A percentile compares a stretch with the other conserved stretches of the same genome.
Conservation (phyloP, 1,140 invertebrate genomes). For the Phortica variegata region DNA sequence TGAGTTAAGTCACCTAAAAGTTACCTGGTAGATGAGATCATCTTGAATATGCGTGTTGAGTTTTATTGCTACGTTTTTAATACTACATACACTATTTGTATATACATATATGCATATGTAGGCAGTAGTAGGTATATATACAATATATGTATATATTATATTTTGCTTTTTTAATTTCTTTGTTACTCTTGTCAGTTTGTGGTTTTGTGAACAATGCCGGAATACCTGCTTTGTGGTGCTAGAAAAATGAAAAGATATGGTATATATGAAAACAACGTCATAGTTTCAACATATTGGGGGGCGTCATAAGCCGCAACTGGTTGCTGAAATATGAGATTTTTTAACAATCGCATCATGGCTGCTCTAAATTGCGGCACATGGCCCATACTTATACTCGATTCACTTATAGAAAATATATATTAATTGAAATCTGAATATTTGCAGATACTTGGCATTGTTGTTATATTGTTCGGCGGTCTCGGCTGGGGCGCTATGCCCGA, state of each 20-base stretch:
- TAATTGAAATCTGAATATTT: slow-evolving; percentile 1
- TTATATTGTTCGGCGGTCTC: slow-evolving; percentile 37
- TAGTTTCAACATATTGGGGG: neutral
- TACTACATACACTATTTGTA: neutral
- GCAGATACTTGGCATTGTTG: slow-evolving; percentile 42
- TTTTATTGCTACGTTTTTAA: no score
- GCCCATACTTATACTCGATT: slow-evolving; percentile 3
- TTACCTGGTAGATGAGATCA: slow-evolving; percentile 38
- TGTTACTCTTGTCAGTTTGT: slow-evolving; percentile 6
- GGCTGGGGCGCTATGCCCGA: slow-evolving; percentile 59
- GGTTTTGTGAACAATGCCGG: slow-evolving; percentile 28
- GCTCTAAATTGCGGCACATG: neutral
- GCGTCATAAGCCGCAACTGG: no score
- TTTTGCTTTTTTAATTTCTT: neutral
- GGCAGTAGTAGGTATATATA: slow-evolving; percentile 11
- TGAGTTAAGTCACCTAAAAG: neutral
- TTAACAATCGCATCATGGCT: no score
- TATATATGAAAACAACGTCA: slow-evolving; percentile 17
- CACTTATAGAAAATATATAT: neutral
- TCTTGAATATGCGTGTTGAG: slow-evolving; percentile 10
- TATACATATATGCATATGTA: slow-evolving; percentile 28
- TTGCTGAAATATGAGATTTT: no score
- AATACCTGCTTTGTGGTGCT: no score
- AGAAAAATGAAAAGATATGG: slow-evolving; percentile 4
- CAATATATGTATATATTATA: no score